A percentile compares a stretch with the other conserved stretches of the same genome.
Conservation (phyloP, 2,888 invertebrate species). For the Globia sparganii region DNA sequence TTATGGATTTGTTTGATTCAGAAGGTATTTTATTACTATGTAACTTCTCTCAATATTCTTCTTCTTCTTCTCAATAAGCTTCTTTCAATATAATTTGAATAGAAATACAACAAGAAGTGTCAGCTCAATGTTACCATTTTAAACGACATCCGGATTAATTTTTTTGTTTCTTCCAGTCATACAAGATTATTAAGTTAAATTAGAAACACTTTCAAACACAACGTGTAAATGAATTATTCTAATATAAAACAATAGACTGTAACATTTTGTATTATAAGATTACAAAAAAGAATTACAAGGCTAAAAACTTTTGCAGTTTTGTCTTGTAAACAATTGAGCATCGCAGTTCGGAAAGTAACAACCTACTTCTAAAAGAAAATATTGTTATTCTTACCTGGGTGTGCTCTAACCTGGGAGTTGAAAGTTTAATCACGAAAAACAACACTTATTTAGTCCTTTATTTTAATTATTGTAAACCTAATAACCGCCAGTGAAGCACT, state of each 20-base stretch:
- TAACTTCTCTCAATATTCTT: neutral
- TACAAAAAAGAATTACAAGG: slow-evolving; percentile 35
- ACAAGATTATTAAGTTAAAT: neutral
- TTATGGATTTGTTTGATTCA: neutral
- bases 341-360: slow-evolving; percentile 1
- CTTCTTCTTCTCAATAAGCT: too few relatives aligned
- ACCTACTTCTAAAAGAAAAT: neutral
- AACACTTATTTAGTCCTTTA: slow-evolving; percentile 11
- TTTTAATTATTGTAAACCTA: neutral
- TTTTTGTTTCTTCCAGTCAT: neutral
- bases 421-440: slow-evolving; percentile 1
- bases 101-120: neutral
- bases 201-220: neutral
- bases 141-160: neutral
- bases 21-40: neutral
- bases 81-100: neutral
- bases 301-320: slow-evolving; percentile 28
- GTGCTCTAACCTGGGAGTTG: slow-evolving; percentile 8
- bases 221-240: neutral
- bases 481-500: neutral
- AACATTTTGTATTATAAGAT: neutral
- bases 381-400: slow-evolving; percentile 31
- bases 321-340: slow-evolving; percentile 39
- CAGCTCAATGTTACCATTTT: neutral
- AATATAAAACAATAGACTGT: slow-evolving; percentile 18